Evolutionary conservation across 2,113 vertebrate species (phyloP).

Genomic region (Hippopotamus amphibius): DNA sequence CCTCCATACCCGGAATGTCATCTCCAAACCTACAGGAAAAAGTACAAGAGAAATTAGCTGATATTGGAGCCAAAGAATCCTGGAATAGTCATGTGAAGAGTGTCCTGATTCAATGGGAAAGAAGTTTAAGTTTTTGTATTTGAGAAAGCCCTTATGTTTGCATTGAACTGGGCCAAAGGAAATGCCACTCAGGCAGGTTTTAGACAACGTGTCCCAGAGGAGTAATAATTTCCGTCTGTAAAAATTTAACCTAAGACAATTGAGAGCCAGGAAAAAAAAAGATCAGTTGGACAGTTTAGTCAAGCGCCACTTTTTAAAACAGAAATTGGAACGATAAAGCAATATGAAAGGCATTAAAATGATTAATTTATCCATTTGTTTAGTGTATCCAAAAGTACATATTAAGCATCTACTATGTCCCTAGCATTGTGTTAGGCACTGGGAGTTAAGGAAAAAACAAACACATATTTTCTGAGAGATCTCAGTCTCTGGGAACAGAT

Average conservation of each 20-base stretch:
- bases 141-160: background rate
- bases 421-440: background rate
- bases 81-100: background rate
- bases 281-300: background rate
- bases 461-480: background rate
- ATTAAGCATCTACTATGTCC: background rate
- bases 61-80: background rate
- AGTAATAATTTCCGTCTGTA: background rate
- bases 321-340: background rate
- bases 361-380: background rate
- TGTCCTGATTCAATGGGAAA: background rate
- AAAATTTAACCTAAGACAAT: background rate
- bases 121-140: background rate
- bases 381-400: background rate
- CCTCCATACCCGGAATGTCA: constrained; percentile 98
- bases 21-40: constrained; percentile 92
- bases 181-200: background rate
- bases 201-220: background rate
- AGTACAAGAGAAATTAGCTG: constrained; percentile 17
- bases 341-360: background rate
- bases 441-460: background rate
- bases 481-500: background rate
- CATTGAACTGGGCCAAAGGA: background rate
- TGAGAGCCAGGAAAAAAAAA: background rate
- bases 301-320: constrained; percentile 11